phyloP scores from a whole-genome alignment of 2,888 invertebrate species.

The Syritta pipiens region DNA sequence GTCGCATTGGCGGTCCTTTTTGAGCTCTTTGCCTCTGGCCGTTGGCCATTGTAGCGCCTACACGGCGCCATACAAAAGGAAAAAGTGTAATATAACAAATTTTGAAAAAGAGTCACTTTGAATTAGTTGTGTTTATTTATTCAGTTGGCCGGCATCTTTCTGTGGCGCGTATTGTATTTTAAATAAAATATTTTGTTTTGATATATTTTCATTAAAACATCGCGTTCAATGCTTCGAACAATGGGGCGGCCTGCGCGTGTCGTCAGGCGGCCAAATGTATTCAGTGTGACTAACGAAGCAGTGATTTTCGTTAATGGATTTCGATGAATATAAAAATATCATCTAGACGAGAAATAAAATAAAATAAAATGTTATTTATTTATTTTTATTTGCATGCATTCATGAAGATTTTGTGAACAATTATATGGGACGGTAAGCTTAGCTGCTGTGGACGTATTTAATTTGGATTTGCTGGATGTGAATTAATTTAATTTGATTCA shows the following conservation, averaged over 20 bases:
- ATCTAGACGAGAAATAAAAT: slow-evolving; percentile 48
- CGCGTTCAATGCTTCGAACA: slow-evolving; percentile 38
- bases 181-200: slow-evolving; percentile 42
- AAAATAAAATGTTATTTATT: slow-evolving; percentile 22
- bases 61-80: not conserved
- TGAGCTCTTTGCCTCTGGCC: no score
- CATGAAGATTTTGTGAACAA: slow-evolving; percentile 42
- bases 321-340: slow-evolving; percentile 38
- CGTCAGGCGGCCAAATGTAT: no score
- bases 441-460: slow-evolving; percentile 21
- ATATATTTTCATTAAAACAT: slow-evolving; percentile 37
- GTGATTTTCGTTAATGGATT: slow-evolving; percentile 63
- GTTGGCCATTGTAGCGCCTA: no score
- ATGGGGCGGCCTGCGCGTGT: slow-evolving; percentile 5
- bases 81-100: slow-evolving; percentile 21
- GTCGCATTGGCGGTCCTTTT: no score
- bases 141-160: no score
- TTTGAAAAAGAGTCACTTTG: slow-evolving; percentile 18
- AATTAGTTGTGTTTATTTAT: slow-evolving; percentile 42
- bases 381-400: no score
- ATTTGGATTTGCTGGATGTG: no score
- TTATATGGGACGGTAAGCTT: slow-evolving; percentile 2
- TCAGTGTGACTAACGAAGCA: slow-evolving; percentile 66
- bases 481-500: no score
- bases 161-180: no score